These are phyloP conservation scores for Iguana delicatissima DNA, from an alignment of 2,797 vertebrate species.

Conservation along the genomic window DNA sequence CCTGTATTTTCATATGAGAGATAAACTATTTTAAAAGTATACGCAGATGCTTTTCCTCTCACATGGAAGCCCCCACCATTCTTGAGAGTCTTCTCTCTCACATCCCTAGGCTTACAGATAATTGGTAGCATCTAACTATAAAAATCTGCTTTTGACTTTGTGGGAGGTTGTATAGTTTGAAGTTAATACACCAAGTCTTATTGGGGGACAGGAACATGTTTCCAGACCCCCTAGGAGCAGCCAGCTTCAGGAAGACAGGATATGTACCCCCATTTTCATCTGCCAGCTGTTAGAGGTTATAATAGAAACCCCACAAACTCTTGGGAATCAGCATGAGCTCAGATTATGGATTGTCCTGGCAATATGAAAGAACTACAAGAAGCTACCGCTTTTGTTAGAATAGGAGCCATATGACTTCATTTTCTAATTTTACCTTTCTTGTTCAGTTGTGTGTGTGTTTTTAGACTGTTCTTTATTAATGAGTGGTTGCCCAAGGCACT, in stretches of 20 bases:
- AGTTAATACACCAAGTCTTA: not conserved
- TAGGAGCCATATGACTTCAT: not conserved
- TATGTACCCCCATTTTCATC: not conserved
- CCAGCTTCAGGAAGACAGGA: not conserved
- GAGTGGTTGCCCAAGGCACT: constrained; percentile 45
- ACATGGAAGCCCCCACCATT: not conserved
- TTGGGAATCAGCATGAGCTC: not conserved
- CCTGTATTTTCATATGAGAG: not conserved
- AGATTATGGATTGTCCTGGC: not conserved
- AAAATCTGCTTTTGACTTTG: not conserved
- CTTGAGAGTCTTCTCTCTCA: not conserved
- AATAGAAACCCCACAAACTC: not conserved
- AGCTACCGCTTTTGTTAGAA: constrained; percentile 24
- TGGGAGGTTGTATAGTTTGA: constrained; percentile 2
- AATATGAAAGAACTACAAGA: not conserved
- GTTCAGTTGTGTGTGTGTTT: constrained; percentile 38
- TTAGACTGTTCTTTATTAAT: constrained; percentile 38
- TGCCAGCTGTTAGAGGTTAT: not conserved
- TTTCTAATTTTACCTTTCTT: constrained; percentile 56
- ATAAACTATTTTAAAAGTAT: not conserved
- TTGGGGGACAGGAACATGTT: not conserved
- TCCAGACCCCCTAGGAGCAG: not conserved
- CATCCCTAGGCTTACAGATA: constrained; percentile 8
- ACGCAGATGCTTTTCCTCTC: not conserved
- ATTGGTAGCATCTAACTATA: constrained; percentile 15